A percentile compares a stretch with the other conserved stretches of the same genome.
phyloP scores from a whole-genome alignment of 2,888 invertebrate species.

The Caenorhabditis sulstoni region DNA sequence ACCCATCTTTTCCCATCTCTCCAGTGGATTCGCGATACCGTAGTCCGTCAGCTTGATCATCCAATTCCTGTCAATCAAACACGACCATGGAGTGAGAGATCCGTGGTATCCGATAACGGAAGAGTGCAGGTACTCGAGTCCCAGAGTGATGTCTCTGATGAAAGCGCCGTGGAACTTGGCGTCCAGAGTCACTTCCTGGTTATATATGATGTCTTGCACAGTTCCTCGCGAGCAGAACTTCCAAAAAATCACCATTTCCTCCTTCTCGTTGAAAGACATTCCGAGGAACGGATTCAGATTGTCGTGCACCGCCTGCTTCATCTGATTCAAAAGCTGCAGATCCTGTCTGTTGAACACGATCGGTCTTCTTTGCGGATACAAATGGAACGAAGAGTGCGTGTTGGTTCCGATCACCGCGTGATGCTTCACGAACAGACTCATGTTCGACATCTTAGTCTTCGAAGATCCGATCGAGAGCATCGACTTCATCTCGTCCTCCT shows the following conservation, averaged over 20 bases:
- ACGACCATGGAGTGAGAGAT: slow-evolving; percentile 77
- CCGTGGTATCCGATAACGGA: slow-evolving; percentile 77
- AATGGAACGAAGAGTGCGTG: slow-evolving; percentile 78
- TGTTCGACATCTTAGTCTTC: slow-evolving; percentile 77
- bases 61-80: slow-evolving; percentile 79
- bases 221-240: slow-evolving; percentile 80
- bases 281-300: slow-evolving; percentile 98
- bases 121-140: slow-evolving; percentile 76
- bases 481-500: slow-evolving; percentile 79
- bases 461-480: slow-evolving; percentile 79
- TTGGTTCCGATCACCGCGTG: slow-evolving; percentile 72
- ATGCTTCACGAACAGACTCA: slow-evolving; percentile 78
- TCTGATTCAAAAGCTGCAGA: slow-evolving; percentile 80
- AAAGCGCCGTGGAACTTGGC: slow-evolving; percentile 72
- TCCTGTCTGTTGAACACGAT: slow-evolving; percentile 75
- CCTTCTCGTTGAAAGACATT: slow-evolving; percentile 80
- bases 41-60: slow-evolving; percentile 79
- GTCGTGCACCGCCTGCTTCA: slow-evolving; percentile 94
- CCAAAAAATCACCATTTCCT: slow-evolving; percentile 78
- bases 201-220: slow-evolving; percentile 73
- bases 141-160: slow-evolving; percentile 69
- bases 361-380: slow-evolving; percentile 77
- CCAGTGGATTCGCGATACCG: slow-evolving; percentile 78
- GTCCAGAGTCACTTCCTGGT: slow-evolving; percentile 64
- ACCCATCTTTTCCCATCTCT: slow-evolving; percentile 78